Conservation (phyloP, 53 echinoderm and acorn worm genomes). For the Paracentrotus lividus region DNA sequence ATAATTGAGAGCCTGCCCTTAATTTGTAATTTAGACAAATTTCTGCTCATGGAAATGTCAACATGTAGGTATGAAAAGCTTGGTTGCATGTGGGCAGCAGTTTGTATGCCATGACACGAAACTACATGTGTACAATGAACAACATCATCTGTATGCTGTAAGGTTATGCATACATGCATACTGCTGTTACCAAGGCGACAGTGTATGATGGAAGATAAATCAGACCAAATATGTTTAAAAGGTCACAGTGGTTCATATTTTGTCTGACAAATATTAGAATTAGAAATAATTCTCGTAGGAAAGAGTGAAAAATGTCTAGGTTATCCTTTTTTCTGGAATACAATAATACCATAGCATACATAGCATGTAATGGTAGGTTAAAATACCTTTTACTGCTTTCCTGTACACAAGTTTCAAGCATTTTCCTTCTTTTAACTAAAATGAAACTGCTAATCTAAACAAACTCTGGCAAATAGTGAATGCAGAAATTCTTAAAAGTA, state of each 20-base stretch:
- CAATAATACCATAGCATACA: too few relatives aligned
- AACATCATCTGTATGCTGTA: conserved; percentile 32
- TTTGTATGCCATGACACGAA: conserved; percentile 17
- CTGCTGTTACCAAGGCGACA: conserved; percentile 12
- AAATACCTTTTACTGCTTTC: too few relatives aligned
- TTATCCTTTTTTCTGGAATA: too few relatives aligned
- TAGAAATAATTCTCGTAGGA: not conserved
- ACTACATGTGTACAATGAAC: not conserved
- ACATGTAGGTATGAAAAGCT: not conserved
- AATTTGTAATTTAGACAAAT: not conserved
- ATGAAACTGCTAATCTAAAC: too few relatives aligned
- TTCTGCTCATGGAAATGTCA: not conserved
- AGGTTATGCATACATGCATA: not conserved
- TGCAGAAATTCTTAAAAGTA: not conserved
- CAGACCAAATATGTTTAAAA: not conserved
- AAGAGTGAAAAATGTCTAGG: not conserved
- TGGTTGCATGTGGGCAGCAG: not conserved
- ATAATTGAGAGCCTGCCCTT: too few relatives aligned
- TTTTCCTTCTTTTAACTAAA: too few relatives aligned
- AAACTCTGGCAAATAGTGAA: too few relatives aligned
- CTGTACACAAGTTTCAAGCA: not conserved
- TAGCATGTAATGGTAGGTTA: too few relatives aligned
- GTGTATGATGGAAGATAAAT: conserved; percentile 6
- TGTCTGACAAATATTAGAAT: not conserved
- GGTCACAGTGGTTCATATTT: not conserved